Base-by-base conservation (phyloP, 2,888 invertebrate species). In the Heliconius charithonia region DNA sequence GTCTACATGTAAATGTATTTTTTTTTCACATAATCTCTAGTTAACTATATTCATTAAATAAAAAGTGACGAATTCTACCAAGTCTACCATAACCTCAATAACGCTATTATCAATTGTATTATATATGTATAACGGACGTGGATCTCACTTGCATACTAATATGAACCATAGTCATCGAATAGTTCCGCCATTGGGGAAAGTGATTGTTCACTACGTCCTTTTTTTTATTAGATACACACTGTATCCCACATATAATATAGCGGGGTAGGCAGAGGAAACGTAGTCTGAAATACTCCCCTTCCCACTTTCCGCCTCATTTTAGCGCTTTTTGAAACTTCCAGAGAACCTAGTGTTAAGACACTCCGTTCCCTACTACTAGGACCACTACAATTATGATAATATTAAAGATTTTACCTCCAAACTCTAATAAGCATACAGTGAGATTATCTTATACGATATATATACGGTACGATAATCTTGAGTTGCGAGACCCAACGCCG, bases 61-160 rank as follows among this genome's bases (percentile, higher is more conserved):
- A 59, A 32, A 32, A 22, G 41, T 41, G n/a, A 7, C 25, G 22
- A 65, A 16, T 56, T 56, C 29, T 32, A 72, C 10, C 29, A 22
- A 16, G 37, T 77, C 13, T 67, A 13, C 10, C 41, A 51, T 79
- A 76, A 77, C 79, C 79, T 75, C 79, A 76, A 74, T 75, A 77
- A 75, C 63, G 37, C 69, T 79, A 71, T 75, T 80, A 77, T 71
- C 66, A 63, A n/a, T 67, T 73, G 76, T 78, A 79, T 80, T 80
- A 77, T 79, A 78, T 81, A 79, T 81, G 77, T 70, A 79, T 76
- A 72, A 79, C 71, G 75, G 73, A 76, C 67, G 84, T 67, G 65
- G 67, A 76, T 59, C 41, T 71, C 79, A 81, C 77, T 74, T 63
- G 93, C 87, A 94, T 94, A 92, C 91, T 75, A 86, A 91, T 91